These are phyloP conservation scores for Proteles cristata DNA, from an alignment of 2,113 vertebrate genomes.

Conservation along the genomic window DNA sequence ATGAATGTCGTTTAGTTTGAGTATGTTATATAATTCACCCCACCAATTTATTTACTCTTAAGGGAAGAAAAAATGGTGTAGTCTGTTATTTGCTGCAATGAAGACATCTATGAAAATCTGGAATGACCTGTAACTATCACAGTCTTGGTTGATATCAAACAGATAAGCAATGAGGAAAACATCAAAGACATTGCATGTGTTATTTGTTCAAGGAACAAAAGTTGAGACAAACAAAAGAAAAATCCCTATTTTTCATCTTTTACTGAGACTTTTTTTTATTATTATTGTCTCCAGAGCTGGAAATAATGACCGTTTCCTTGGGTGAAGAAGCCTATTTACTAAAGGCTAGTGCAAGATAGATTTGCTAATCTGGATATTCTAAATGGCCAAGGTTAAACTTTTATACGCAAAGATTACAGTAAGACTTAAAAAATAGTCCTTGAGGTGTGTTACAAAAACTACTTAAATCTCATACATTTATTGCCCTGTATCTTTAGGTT, in stretches of 20 bases:
- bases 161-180: not conserved
- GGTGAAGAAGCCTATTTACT: not conserved
- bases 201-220: not conserved
- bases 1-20: not conserved
- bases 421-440: not conserved
- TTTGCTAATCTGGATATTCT: not conserved
- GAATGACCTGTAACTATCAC: not conserved
- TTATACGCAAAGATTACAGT: not conserved
- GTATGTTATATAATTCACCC: not conserved
- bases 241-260: not conserved
- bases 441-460: not conserved
- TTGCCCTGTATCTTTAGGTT: not conserved
- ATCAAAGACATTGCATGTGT: not conserved
- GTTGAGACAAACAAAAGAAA: not conserved
- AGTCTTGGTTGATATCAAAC: not conserved
- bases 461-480: not conserved
- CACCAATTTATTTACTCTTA: not conserved
- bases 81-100: not conserved
- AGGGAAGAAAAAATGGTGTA: not conserved
- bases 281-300: not conserved
- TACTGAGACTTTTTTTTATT: not conserved
- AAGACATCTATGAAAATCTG: not conserved
- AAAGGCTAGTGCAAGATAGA: not conserved
- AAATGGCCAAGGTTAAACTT: not conserved
- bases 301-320: not conserved